Evolutionary conservation across 2,113 vertebrate species (phyloP).

Genomic region (Xenus cinereus): DNA sequence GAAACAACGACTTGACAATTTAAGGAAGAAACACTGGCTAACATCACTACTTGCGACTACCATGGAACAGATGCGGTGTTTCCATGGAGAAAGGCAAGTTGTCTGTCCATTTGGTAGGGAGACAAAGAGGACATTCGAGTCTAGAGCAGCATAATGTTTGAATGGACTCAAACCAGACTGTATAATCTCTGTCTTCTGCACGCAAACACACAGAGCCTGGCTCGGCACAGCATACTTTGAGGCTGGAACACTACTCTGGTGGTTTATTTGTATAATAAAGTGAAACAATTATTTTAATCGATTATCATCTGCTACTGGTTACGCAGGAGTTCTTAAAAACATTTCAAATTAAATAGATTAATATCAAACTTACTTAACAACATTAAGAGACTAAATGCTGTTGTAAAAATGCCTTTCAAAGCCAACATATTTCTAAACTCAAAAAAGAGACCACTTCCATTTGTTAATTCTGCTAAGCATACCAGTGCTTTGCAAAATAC

Average conservation of each 20-base stretch:
- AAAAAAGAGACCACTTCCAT: not conserved
- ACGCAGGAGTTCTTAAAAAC: not conserved
- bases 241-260: not conserved
- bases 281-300: not conserved
- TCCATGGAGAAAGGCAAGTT: slow-evolving; percentile 10
- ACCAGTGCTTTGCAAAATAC: not conserved
- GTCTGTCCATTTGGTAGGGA: not conserved
- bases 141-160: not conserved
- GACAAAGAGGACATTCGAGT: not conserved
- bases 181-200: not conserved
- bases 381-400: not conserved
- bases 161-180: not conserved
- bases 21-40: not conserved
- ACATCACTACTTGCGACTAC: accelerated
- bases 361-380: not conserved
- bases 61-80: not conserved
- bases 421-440: not conserved
- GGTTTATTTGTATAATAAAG: not conserved
- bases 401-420: not conserved
- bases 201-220: not conserved
- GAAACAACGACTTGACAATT: not conserved
- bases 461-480: not conserved
- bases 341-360: not conserved
- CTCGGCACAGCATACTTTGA: not conserved
- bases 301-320: not conserved